Base-by-base conservation (phyloP, 2,113 vertebrate species). In the Xenopus laevis region DNA sequence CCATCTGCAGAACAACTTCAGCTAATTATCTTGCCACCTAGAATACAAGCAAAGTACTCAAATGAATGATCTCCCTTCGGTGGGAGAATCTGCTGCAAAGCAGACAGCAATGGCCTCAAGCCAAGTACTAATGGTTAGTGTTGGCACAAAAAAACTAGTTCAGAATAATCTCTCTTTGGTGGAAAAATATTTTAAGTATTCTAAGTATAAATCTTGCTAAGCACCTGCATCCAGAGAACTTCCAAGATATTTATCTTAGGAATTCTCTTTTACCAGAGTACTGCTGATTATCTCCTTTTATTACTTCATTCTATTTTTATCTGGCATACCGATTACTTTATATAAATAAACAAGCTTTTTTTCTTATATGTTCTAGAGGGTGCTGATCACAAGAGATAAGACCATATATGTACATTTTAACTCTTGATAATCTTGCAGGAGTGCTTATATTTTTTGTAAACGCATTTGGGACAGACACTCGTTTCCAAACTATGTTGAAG, bases 1-100 rank as follows among this genome's bases (percentile, higher is more conserved):
- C 85, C 89, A 90, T 92, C 91, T 91, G 90, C 83, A 84, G 84
- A 90, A 89, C 81, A 80, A 90, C 85, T 89, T 89, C 84, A 87
- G 84, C 84, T 91, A 89, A 92, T 92, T 91, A 89, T 82, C 82
- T 86, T 89, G 84, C 88, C 90, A 87, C 80, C 75, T 67, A 40
- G 77, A 80, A 83, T n/a, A 13, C 85, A 85, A 87, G 84, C 83
- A 86, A 86, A 87, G 86, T 81, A 81, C 83, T 85, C 83, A 82
- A 81, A 83, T 73, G 87, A 89, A 86, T 87, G 87, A 90, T 86
- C 87, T 89, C 88, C 87, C 84, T 78, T 86, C 85, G 88, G 88
- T 89, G 88, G 89, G 83, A 88, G 87, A 82, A 87, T 88, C 82
- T 81, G 84, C 81, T 82, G 80, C 81, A 72, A 85, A 88, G 87